Evolutionary conservation across 2,113 vertebrate species (phyloP), one percentile per base, ranked within the genome.

Genomic region (Urocynchramus pylzowi): DNA sequence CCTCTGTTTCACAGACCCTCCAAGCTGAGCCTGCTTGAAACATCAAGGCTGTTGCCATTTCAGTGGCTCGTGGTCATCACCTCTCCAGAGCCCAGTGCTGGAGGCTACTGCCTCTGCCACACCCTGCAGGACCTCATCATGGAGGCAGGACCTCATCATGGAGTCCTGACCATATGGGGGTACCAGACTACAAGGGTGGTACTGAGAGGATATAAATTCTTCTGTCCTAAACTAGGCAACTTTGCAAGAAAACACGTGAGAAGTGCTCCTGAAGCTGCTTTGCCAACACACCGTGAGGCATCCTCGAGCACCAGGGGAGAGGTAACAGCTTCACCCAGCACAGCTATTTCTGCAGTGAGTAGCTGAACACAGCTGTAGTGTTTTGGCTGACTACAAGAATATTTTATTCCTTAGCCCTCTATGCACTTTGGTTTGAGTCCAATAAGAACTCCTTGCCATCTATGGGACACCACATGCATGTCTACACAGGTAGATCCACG

Each of bases 241-340:
- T 92, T 92, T 50, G 47, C 64, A 50, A 53, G 30, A 49, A 69
- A 83, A 70, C 71, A 67, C 52, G 3, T 1, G 30, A 88, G 54
- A 69, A 86, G 50, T 1, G 7, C 47, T 89, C 64, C 31, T 2
- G 14, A 17, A 74, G 73, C 50, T 73, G 61, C 79, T 59, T 33
- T 76, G 75, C 69, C 68, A 67, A 18, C 0, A 0, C 31, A 7
- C 1, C 9, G 2, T 1, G 3, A 83, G 71, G 59, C 31, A 76
- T 26, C 70, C 63, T 65, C 6, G 6, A 90, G 85, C 67, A 53
- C 23, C 28, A 79, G 75, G 79, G 52, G 31, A 81, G 50, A 33
- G 5, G 33, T 26, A 83, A 74, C 42, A 76, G 10, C 88, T 67
- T 39, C 61, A 85, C 47, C 60, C 22, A 90, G 69, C 81, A 27